These are phyloP conservation scores for Saccopteryx leptura DNA, from an alignment of 2,113 vertebrate genomes.

Conservation along the genomic window DNA sequence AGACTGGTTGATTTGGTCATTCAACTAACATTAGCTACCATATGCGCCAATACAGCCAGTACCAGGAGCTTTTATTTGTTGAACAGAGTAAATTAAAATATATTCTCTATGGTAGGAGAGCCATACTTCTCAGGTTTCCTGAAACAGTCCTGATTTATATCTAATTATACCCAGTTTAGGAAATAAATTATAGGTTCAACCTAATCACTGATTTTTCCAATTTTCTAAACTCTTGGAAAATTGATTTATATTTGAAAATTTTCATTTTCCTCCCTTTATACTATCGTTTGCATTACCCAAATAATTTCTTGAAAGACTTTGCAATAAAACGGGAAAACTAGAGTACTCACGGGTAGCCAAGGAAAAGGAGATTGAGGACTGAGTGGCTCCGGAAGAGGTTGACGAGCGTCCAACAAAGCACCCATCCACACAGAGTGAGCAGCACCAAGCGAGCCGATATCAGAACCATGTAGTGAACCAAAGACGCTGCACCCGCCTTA, in stretches of 20 bases:
- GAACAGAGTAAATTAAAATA: conserved; percentile 54
- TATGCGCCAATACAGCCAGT: neutral
- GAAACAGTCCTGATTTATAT: neutral
- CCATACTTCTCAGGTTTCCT: neutral
- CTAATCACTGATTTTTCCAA: neutral
- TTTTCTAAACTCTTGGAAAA: conserved; percentile 5
- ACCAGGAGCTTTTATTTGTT: neutral
- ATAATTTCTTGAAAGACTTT: conserved; percentile 48
- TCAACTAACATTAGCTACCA: conserved; percentile 4
- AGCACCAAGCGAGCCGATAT: conserved; percentile 94
- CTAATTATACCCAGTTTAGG: neutral
- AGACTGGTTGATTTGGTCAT: neutral
- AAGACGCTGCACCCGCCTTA: conserved; percentile 93
- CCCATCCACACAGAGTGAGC: conserved; percentile 97
- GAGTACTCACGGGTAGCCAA: conserved; percentile 98
- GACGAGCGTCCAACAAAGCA: conserved; percentile 98
- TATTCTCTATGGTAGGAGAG: neutral
- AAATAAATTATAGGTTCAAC: conserved; percentile 30
- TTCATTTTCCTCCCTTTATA: neutral
- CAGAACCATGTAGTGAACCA: conserved; percentile 92
- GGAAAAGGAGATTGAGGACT: conserved; percentile 98
- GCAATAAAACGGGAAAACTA: conserved; percentile 60
- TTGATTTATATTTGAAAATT: conserved; percentile 47
- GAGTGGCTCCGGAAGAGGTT: conserved; percentile 98
- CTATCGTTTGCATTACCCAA: conserved; percentile 7